Base-by-base conservation (phyloP, 2,888 invertebrate species). In the Baccha elongata region DNA sequence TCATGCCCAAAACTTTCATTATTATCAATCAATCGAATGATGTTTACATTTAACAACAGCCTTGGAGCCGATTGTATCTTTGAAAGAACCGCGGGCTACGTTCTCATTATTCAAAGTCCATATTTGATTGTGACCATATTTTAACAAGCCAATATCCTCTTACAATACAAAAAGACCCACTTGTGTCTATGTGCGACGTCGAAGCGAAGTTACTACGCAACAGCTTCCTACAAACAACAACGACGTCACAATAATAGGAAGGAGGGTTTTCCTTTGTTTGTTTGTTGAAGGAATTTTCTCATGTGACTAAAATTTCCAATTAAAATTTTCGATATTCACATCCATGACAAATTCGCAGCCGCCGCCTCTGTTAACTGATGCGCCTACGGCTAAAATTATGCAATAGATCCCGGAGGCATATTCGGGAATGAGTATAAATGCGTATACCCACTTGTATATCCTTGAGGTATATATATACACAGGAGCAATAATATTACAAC, bases 281-380 rank as follows among this genome's bases (percentile, higher is more conserved):
- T 48, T 68, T 73, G 68, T 68, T 85, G 87, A 88, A 72, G 86
- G 88, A 81, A 87, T 89, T 86, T 88, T 88, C 75, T 55, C 60
- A 80, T 80, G 50, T 72, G 76, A 84, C 76, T 84, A 84, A 78
- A 85, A 78, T 69, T 83, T 85, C 85, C 78, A 83, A 85, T 85
- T 83, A 78, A 78, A 83, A 78, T 74, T 65, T 73, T 65, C 75
- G 46, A 67, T 75, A 72, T 74, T 81, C 71, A 37, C 50, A 68
- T 67, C 65, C 42, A 35, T 21, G 60, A 58, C 72, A 62, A 62
- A 65, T 84, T 67, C 37, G 40, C 44, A 29, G 32, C 29, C 32
- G 32, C 11, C 19, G 19, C n/a, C n/a, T n/a, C n/a, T n/a, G n/a
- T n/a, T n/a, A n/a, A n/a, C 17, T 52, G 11, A 40, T 44, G 26